phyloP scores from a whole-genome alignment of 2,797 vertebrate genomes.

The Nyctibius grandis region DNA sequence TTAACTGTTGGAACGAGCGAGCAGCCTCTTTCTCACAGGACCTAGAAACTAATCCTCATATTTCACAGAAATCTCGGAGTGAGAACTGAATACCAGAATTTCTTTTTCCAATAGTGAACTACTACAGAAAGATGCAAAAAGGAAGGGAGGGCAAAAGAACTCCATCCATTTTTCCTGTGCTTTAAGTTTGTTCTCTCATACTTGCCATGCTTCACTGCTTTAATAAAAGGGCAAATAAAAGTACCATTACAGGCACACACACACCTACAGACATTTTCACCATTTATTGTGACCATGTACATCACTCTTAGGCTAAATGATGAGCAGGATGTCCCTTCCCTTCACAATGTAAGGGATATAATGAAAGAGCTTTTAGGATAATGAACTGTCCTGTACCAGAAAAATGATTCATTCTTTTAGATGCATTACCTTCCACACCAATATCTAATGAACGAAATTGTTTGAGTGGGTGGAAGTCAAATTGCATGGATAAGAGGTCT shows the following conservation, averaged over 20 bases:
- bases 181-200: background rate
- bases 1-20: background rate
- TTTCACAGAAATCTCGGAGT: background rate
- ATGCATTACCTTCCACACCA: background rate
- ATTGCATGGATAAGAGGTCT: conserved; percentile 7
- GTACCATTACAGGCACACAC: background rate
- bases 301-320: background rate
- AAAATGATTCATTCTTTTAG: background rate
- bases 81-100: background rate
- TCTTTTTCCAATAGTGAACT: background rate
- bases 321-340: background rate
- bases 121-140: background rate
- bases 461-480: conserved; percentile 21
- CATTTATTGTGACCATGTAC: background rate
- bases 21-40: background rate
- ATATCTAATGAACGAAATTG: conserved; percentile 31
- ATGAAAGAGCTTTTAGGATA: conserved; percentile 24
- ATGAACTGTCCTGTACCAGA: background rate
- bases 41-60: background rate
- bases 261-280: background rate
- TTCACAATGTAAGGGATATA: background rate
- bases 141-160: background rate
- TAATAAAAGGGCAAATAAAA: background rate
- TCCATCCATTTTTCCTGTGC: background rate
- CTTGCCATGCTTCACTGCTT: background rate